These are phyloP conservation scores for Mycteria americana DNA, from an alignment of 2,797 vertebrate genomes.

Conservation along the genomic window DNA sequence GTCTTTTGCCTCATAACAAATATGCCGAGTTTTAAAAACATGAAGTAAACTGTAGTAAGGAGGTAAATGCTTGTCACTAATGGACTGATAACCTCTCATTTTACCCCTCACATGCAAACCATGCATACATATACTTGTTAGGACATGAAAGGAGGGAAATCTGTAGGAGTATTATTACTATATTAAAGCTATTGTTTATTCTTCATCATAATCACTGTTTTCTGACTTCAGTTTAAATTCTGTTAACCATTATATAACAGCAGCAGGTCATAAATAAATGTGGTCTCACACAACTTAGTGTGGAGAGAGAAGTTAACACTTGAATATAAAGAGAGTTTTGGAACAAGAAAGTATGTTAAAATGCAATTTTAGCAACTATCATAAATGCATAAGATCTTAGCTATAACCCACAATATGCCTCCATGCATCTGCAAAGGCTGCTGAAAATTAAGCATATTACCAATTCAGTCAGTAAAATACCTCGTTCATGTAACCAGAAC, in stretches of 20 bases:
- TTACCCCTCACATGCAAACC: neutral
- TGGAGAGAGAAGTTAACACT: neutral
- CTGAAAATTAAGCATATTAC: constrained; percentile 44
- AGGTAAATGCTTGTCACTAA: neutral
- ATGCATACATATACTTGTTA: rapidly evolving
- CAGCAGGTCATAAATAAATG: neutral
- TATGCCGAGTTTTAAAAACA: neutral
- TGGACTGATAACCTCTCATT: neutral
- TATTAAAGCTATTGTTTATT: neutral
- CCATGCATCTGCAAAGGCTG: neutral
- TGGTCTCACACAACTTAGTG: neutral
- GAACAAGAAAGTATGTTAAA: neutral
- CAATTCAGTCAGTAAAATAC: constrained; percentile 9
- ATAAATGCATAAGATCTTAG: neutral
- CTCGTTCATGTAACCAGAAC: neutral
- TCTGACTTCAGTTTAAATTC: neutral
- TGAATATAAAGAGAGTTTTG: neutral
- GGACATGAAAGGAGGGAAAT: neutral
- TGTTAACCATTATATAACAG: neutral
- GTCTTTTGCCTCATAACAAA: neutral
- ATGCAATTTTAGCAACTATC: neutral
- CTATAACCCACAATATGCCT: neutral
- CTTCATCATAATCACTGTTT: neutral
- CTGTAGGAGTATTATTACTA: neutral
- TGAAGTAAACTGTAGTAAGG: neutral